These are phyloP conservation scores for Malurus alboscapulatus DNA, from an alignment of 2,113 vertebrate species.

Conservation along the genomic window DNA sequence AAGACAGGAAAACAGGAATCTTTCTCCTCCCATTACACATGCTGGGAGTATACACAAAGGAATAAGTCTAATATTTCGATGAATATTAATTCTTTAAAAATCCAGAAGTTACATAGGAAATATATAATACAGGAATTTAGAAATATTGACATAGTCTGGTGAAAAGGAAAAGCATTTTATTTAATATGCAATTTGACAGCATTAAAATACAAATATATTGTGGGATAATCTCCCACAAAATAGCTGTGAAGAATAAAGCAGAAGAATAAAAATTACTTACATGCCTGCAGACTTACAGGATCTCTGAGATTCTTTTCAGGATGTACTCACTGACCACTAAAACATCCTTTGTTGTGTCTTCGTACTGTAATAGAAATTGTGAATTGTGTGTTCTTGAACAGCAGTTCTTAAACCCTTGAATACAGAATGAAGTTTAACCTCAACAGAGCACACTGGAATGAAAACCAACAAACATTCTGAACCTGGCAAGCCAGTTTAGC, in stretches of 20 bases:
- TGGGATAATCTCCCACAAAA: background rate
- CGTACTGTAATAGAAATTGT: background rate
- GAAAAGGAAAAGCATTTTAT: constrained; percentile 4
- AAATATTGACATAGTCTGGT: background rate
- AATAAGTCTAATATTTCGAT: background rate
- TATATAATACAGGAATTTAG: background rate
- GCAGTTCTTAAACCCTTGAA: background rate
- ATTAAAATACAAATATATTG: background rate
- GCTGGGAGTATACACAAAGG: background rate
- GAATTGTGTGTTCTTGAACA: background rate
- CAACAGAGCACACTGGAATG: background rate
- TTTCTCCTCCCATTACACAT: background rate
- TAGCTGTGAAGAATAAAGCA: background rate
- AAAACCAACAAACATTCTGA: background rate
- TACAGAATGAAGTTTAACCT: background rate
- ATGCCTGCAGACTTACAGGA: background rate
- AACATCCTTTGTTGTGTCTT: background rate
- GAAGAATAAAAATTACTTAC: background rate
- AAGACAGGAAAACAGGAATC: background rate
- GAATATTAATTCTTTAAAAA: background rate
- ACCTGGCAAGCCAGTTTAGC: background rate
- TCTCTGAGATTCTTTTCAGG: background rate
- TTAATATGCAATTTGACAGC: background rate
- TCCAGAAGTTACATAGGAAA: background rate
- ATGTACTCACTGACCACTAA: background rate